Evolutionary conservation across 2,888 invertebrate genomes (phyloP).

Genomic region (Pollenia angustigena): DNA sequence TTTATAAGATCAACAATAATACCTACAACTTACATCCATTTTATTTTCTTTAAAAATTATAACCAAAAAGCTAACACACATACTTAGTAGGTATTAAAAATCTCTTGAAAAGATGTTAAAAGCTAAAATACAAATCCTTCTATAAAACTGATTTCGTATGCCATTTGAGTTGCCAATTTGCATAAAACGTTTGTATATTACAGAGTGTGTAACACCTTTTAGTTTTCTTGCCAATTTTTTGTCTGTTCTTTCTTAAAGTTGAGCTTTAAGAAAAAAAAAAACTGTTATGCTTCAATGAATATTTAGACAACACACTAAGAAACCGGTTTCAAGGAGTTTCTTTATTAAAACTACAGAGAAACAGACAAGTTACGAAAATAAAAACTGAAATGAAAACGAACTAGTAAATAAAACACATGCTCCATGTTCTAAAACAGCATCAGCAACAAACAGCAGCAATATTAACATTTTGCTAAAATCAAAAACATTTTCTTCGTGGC

Average conservation of each 20-base stretch:
- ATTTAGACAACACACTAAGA: slow-evolving; percentile 51
- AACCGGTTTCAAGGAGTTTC: slow-evolving; percentile 72
- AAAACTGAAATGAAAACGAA: slow-evolving; percentile 40
- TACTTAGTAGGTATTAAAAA: no score
- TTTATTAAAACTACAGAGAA: slow-evolving; percentile 47
- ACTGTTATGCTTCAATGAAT: slow-evolving; percentile 59
- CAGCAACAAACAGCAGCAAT: slow-evolving; percentile 40
- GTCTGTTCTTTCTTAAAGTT: slow-evolving; percentile 38
- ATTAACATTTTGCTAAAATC: slow-evolving; percentile 39
- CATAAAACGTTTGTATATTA: slow-evolving; percentile 34
- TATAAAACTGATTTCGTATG: slow-evolving; percentile 38
- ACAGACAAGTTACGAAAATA: slow-evolving; percentile 39
- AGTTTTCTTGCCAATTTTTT: slow-evolving; percentile 43
- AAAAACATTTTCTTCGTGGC: slow-evolving; percentile 11
- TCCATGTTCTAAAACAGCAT: slow-evolving; percentile 62
- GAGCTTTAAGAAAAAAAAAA: slow-evolving; percentile 30
- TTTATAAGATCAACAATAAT: no score
- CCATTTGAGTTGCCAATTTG: slow-evolving; percentile 35
- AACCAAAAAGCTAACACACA: background rate
- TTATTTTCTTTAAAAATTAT: no score
- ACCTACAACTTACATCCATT: no score
- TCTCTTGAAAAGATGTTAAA: background rate
- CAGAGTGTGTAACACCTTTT: slow-evolving; percentile 34
- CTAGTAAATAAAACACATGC: slow-evolving; percentile 55
- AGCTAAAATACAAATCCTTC: slow-evolving; percentile 32